Evolutionary conservation across 2,888 invertebrate species (phyloP), one percentile per base, ranked within the genome.

Genomic region (Helleia helle): DNA sequence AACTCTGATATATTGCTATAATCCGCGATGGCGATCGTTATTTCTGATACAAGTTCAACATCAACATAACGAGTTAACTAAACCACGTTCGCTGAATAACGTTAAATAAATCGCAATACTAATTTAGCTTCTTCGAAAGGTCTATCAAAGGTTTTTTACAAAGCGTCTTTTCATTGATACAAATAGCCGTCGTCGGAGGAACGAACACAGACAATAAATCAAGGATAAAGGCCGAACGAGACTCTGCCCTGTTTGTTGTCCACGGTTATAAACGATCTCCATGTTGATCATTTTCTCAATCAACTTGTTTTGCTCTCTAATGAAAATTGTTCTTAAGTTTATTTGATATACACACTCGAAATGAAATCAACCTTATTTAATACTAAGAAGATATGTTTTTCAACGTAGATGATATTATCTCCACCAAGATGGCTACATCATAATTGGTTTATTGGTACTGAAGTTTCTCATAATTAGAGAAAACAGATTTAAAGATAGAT

Each of bases 171-270:
- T 58, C 66, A 81, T 81, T 79, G 79, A 81, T 74, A 83, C 68
- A 76, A 81, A 83, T 72, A 76, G 66, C 56, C 55, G 52, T 56
- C 55, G 74, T 64, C 68, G 55, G 50, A 46, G 55, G 47, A 65
- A 73, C 62, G 72, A 71, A 66, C 67, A 56, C 44, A 51, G 48
- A 44, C 55, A 54, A 75, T 83, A 72, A 73, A 79, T 83, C 79
- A 76, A 62, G 58, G 36, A 58, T 48, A 56, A 58, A 53, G 51
- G 53, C 41, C 34, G 56, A 56, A 65, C 62, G 62, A 59, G 57
- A 54, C 58, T 50, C 48, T 49, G 51, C 12, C 40, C 52, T 66
- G 67, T 70, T 66, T 53, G 46, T 59, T 50, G 55, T 55, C 57
- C 52, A 46, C 44, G 46, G 52, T 61, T 59, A 66, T 59, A 62